A percentile compares a stretch with the other conserved stretches of the same genome.
These are phyloP conservation scores for Dryas iulia DNA, from an alignment of 1,140 invertebrate genomes.

Conservation along the genomic window DNA sequence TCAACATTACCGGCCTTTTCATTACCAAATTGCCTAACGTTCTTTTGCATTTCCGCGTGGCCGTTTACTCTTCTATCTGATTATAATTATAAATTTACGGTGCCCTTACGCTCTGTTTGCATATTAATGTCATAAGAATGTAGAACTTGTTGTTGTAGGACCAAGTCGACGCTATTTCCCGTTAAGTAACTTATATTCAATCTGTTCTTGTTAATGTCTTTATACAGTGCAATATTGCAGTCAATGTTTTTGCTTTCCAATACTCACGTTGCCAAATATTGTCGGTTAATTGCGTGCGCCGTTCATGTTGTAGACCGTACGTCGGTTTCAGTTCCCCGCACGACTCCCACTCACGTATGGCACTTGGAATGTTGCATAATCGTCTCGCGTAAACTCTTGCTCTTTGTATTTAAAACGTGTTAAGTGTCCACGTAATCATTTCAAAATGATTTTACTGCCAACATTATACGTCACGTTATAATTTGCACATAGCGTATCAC, in stretches of 20 bases:
- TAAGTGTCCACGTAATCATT: conserved; percentile 53
- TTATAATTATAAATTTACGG: conserved; percentile 6
- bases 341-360: conserved; percentile 43
- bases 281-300: conserved; percentile 40
- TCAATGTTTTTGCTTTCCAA: conserved; percentile 64
- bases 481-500: conserved; percentile 20
- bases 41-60: conserved; percentile 32
- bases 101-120: conserved; percentile 43
- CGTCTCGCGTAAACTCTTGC: conserved; percentile 50
- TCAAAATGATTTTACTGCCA: conserved; percentile 52
- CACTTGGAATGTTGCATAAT: conserved; percentile 60
- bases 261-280: conserved; percentile 54
- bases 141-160: conserved; percentile 61
- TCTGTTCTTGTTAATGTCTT: conserved; percentile 68
- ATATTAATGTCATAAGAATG: conserved; percentile 68
- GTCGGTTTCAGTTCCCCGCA: conserved; percentile 43
- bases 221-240: conserved; percentile 46
- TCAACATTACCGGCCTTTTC: conserved; percentile 43
- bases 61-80: conserved; percentile 16
- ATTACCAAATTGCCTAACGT: conserved; percentile 41
- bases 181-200: conserved; percentile 70
- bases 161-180: conserved; percentile 73
- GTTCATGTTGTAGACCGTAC: conserved; percentile 38
- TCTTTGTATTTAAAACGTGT: conserved; percentile 72
- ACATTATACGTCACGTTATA: conserved; percentile 18